Base-by-base conservation (phyloP, 2,113 vertebrate genomes). In the Toxotes chatareus region DNA sequence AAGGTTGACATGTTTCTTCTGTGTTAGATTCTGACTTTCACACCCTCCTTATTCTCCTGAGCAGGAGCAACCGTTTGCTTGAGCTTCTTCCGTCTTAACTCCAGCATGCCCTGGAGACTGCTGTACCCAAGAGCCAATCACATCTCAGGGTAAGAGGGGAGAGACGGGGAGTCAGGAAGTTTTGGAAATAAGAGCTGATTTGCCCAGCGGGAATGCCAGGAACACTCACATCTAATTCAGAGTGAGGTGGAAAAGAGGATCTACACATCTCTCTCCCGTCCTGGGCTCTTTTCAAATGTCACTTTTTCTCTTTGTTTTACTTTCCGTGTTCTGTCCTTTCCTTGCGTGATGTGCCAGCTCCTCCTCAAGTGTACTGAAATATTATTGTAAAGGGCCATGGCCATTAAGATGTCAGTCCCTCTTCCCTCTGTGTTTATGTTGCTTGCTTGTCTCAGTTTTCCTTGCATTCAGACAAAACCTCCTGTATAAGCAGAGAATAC, bases 221-320 rank as follows among this genome's bases (percentile, higher is more conserved):
- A 76, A 80, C 38, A 67, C 68, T 90, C 72, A 59, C 79, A 74
- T 90, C 84, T 31, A 85, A 75, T 84, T 82, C 62, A 65, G 78
- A 69, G 68, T 13, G 63, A 73, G 49, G 79, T 4, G 65, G 61
- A 62, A 44, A 70, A 76, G 73, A 72, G 11, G 73, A 72, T 19
- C 49, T n/a, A 27, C 81, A 83, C 66, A n/a, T 76, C 86, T 62
- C 76, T 85, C 47, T 80, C 23, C 51, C 34, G 62, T 90, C 86
- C 83, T 7, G 21, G 17, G 78, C 85, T 87, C 71, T 80, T 75
- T 86, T 84, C 85, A 90, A 93, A 91, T 91, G 90, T 91, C 91
- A 89, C 86, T 77, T 79, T 80, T 46, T 55, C 68, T 80, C 38
- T 77, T 69, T 67, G 83, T 90, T 79, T 68, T 71, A 31, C 62